Percentiles rank a stretch among this genome's conserved stretches.
phyloP scores from a whole-genome alignment of 2,888 invertebrate genomes.

The Erebia palarica region DNA sequence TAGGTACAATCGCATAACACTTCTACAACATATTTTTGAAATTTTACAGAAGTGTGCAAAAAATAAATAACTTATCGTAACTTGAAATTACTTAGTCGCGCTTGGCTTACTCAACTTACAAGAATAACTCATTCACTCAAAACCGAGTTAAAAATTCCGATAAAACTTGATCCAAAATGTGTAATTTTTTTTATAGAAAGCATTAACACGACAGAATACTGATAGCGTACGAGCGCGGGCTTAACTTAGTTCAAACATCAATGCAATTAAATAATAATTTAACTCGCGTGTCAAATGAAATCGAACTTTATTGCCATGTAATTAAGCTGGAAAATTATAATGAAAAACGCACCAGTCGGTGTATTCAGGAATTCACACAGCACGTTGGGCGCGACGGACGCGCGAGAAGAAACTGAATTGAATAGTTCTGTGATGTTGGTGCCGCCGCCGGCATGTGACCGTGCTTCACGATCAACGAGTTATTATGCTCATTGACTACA shows the following conservation, averaged over 20 bases:
- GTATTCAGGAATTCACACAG: conserved; percentile 46
- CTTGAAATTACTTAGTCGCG: background rate
- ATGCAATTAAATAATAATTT: conserved; percentile 17
- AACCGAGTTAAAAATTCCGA: background rate
- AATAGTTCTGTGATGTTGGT: conserved; percentile 61
- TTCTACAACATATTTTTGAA: background rate
- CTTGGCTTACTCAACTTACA: background rate
- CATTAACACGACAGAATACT: conserved; percentile 20
- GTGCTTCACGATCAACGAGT: conserved; percentile 53
- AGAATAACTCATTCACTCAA: background rate
- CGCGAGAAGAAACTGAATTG: conserved; percentile 65
- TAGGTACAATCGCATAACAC: background rate
- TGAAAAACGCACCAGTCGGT: conserved; percentile 63
- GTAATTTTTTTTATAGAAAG: conserved; percentile 22
- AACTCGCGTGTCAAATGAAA: conserved; percentile 15
- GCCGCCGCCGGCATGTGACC: conserved; percentile 69
- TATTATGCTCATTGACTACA: conserved; percentile 47
- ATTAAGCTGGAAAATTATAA: conserved; percentile 21
- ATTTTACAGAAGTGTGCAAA: background rate
- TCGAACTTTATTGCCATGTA: conserved; percentile 3
- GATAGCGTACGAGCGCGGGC: conserved; percentile 29
- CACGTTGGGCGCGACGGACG: conserved; percentile 68
- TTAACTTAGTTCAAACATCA: conserved; percentile 20
- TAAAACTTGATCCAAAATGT: conserved; percentile 4
- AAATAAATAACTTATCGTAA: background rate